Evolutionary conservation across 2,888 invertebrate species (phyloP).

Genomic region (Beris chalybata): DNA sequence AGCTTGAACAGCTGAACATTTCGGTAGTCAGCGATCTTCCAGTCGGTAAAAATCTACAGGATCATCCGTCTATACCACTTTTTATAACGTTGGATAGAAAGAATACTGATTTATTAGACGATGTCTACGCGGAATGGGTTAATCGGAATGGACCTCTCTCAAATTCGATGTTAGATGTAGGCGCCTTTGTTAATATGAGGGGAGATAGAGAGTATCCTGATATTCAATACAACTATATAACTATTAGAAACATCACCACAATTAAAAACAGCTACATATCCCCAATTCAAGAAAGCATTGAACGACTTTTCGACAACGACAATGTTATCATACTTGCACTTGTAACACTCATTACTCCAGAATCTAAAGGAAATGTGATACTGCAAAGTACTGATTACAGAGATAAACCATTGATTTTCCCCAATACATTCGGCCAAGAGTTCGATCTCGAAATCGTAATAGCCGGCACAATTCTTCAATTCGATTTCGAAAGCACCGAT

Average conservation of each 20-base stretch:
- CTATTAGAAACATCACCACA: not conserved
- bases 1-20: constrained; percentile 42
- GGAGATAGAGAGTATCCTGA: too few relatives aligned
- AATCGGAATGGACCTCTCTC: constrained; percentile 44
- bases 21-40: constrained; percentile 42
- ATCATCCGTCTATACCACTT: constrained; percentile 67
- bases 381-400: constrained; percentile 60
- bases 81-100: constrained; percentile 39
- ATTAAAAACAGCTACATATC: not conserved
- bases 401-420: constrained; percentile 61
- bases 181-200: constrained; percentile 60
- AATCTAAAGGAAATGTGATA: constrained; percentile 15
- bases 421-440: constrained; percentile 63
- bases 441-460: constrained; percentile 57
- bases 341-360: constrained; percentile 1
- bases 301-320: not conserved
- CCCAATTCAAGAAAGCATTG: not conserved
- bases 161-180: constrained; percentile 49
- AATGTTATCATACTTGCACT: constrained; percentile 47
- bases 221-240: constrained; percentile 49
- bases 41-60: constrained; percentile 78
- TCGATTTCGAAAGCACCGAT: constrained; percentile 49
- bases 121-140: constrained; percentile 53
- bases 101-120: constrained; percentile 36
- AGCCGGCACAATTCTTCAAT: constrained; percentile 51